phyloP scores from a whole-genome alignment of 2,888 invertebrate genomes.

The Sphecodes monilicornis region DNA sequence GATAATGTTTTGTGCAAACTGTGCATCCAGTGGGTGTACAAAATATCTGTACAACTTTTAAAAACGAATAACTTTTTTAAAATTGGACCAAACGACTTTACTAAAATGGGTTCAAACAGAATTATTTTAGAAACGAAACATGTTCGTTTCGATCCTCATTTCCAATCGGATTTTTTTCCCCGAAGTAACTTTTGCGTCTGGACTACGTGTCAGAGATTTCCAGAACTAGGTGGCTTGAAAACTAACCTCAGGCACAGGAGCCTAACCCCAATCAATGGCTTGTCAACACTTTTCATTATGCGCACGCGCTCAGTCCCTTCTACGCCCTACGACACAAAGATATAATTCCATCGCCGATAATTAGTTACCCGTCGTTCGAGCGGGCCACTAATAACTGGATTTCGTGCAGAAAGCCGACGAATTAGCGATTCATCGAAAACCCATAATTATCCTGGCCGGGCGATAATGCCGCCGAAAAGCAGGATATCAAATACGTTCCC shows the following conservation, averaged over 20 bases:
- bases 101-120: background rate
- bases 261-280: conserved; percentile 43
- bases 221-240: background rate
- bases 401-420: conserved; percentile 40
- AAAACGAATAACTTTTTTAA: too few species aligned
- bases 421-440: conserved; percentile 53
- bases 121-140: background rate
- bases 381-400: conserved; percentile 51
- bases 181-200: background rate
- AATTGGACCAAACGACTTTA: too few species aligned
- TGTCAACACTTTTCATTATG: conserved; percentile 52
- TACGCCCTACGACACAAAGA: conserved; percentile 37
- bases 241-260: background rate
- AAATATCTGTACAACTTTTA: too few species aligned
- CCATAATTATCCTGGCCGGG: conserved; percentile 43
- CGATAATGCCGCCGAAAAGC: conserved; percentile 40
- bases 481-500: conserved; percentile 45
- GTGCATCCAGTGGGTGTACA: too few species aligned
- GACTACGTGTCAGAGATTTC: background rate
- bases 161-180: background rate
- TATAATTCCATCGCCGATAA: conserved; percentile 57
- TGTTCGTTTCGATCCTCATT: background rate
- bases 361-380: conserved; percentile 40
- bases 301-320: background rate
- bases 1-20: background rate